Evolutionary conservation across 2,113 vertebrate genomes (phyloP).

Genomic region (Antechinus flavipes): DNA sequence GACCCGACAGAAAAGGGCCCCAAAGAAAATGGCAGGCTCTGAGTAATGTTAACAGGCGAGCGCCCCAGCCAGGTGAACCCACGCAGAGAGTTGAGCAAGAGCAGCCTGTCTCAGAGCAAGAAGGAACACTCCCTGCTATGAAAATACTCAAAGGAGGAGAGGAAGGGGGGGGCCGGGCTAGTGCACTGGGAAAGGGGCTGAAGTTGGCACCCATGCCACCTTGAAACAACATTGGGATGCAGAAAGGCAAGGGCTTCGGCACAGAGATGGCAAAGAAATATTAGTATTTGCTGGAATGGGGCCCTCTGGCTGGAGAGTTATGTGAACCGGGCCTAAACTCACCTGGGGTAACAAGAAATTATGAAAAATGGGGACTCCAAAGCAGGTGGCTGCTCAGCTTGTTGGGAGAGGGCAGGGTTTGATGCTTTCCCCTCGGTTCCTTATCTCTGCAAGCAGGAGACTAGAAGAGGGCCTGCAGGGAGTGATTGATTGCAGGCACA

Average conservation of each 20-base stretch:
- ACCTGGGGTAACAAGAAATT: neutral
- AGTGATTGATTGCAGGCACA: neutral
- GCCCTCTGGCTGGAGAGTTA: neutral
- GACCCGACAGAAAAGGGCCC: constrained; percentile 58
- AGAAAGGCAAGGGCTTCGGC: neutral
- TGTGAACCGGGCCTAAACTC: neutral
- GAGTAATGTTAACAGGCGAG: constrained; percentile 2
- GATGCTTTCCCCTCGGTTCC: neutral
- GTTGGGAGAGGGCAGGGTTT: neutral
- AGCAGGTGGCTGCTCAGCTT: neutral
- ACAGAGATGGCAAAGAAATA: neutral
- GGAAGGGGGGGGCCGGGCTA: neutral
- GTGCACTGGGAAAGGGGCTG: fast-evolving
- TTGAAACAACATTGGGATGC: neutral
- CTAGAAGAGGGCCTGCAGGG: neutral
- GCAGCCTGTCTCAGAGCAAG: neutral
- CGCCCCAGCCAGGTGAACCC: constrained; percentile 4
- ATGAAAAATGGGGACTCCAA: neutral
- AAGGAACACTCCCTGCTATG: neutral
- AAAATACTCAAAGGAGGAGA: neutral
- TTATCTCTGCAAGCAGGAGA: neutral
- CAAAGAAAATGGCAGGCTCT: constrained; percentile 42
- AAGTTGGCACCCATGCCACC: neutral
- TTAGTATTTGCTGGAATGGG: neutral
- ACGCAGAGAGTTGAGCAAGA: neutral